Evolutionary conservation across 92 coral and sea anemone genomes (phyloP).

Genomic region (Meandrina meandrites): DNA sequence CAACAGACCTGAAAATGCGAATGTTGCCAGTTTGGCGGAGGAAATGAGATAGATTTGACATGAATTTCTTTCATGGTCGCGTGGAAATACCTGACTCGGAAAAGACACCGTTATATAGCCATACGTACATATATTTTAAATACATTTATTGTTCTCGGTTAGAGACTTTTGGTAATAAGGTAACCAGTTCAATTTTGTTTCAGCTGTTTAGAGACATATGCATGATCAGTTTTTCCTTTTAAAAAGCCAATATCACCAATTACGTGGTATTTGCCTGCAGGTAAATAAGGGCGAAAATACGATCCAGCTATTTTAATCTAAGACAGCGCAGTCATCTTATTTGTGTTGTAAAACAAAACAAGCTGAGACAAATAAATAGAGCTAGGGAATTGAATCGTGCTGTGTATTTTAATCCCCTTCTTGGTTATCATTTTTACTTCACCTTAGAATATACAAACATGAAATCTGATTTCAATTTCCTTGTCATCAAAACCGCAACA

Average conservation of each 20-base stretch:
- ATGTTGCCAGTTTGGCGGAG: constrained; percentile 2
- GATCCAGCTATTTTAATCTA: constrained; percentile 5
- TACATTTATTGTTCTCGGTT: neutral
- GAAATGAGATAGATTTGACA: constrained; percentile 8
- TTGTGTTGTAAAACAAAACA: constrained; percentile 4
- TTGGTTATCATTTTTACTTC: constrained; percentile 11
- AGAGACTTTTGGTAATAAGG: neutral
- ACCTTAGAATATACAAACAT: constrained; percentile 24
- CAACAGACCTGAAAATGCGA: constrained; percentile 6
- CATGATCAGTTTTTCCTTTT: neutral
- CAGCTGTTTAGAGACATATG: neutral
- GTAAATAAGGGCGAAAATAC: constrained; percentile 14
- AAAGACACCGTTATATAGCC: neutral
- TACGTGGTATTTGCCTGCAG: constrained; percentile 36
- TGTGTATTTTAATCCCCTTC: constrained; percentile 4
- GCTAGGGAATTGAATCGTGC: neutral
- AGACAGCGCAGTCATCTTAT: neutral
- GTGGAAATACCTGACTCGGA: constrained; percentile 6
- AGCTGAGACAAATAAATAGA: neutral
- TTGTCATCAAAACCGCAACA: constrained; percentile 17
- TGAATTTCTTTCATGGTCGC: constrained; percentile 4
- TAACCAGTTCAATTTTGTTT: neutral
- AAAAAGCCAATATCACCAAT: constrained; percentile 13
- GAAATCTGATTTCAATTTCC: constrained; percentile 40
- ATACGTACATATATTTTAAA: neutral